These are phyloP conservation scores for zebrafish (Danio rerio) DNA, from an alignment of 2,113 vertebrate species.

Conservation along the genomic window GRCz12tu NC_133181.1:37733001-37733500, in stretches of 20 bases:
- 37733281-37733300: conserved; percentile 31
- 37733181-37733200: too few relatives aligned
- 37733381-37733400: conserved; percentile 13
- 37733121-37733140: too few relatives aligned
- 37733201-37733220: neutral
- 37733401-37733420: conserved; percentile 25
- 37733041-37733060: too few relatives aligned
- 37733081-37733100: too few relatives aligned
- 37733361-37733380: conserved; percentile 37
- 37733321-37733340: conserved; percentile 39
- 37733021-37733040: too few relatives aligned
- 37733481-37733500: conserved; percentile 16
- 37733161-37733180: too few relatives aligned
- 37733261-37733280: neutral
- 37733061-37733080: too few relatives aligned
- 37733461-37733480: conserved; percentile 13
- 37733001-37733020: too few relatives aligned
- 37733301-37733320: conserved; percentile 23
- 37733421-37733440: conserved; percentile 12
- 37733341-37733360: conserved; percentile 25
- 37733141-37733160: too few relatives aligned
- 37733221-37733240: neutral
- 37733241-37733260: too few relatives aligned
- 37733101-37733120: too few relatives aligned
- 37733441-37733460: conserved; percentile 4